Percentiles rank a stretch among this genome's conserved stretches.
Evolutionary conservation across 2,888 invertebrate genomes (phyloP).

Genomic region (Chrysolina haemoptera): DNA sequence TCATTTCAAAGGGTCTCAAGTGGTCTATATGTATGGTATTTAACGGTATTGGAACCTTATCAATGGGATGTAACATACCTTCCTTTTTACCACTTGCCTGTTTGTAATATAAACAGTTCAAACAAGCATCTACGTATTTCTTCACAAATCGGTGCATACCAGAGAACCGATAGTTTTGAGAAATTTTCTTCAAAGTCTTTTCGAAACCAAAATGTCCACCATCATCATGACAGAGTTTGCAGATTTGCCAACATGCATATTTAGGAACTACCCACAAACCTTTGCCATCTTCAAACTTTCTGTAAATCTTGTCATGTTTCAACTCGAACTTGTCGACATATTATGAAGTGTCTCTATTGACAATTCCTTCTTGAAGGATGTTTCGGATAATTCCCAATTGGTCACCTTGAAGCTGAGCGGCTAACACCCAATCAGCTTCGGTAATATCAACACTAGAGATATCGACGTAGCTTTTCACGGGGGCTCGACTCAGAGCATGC

Average conservation of each 20-base stretch:
- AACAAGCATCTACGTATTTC: neutral
- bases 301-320: slow-evolving; percentile 16
- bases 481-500: slow-evolving; percentile 41
- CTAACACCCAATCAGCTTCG: slow-evolving; percentile 31
- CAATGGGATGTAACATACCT: slow-evolving; percentile 36
- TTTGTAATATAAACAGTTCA: neutral
- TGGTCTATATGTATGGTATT: slow-evolving; percentile 38
- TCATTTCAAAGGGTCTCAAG: slow-evolving; percentile 33
- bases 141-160: no score
- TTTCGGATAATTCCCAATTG: slow-evolving; percentile 36
- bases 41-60: slow-evolving; percentile 31
- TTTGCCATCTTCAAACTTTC: slow-evolving; percentile 16
- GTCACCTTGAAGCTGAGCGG: slow-evolving; percentile 51
- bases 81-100: neutral
- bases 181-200: neutral
- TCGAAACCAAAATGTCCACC: neutral
- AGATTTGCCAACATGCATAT: no score
- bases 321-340: slow-evolving; percentile 19
- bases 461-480: slow-evolving; percentile 44
- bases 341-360: slow-evolving; percentile 2
- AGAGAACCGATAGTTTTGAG: neutral
- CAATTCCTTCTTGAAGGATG: neutral
- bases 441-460: no score
- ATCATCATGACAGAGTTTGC: no score
- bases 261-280: neutral